These are phyloP conservation scores for Drosophila nikananu DNA, from an alignment of 1,140 invertebrate species.

Conservation along the genomic window DNA sequence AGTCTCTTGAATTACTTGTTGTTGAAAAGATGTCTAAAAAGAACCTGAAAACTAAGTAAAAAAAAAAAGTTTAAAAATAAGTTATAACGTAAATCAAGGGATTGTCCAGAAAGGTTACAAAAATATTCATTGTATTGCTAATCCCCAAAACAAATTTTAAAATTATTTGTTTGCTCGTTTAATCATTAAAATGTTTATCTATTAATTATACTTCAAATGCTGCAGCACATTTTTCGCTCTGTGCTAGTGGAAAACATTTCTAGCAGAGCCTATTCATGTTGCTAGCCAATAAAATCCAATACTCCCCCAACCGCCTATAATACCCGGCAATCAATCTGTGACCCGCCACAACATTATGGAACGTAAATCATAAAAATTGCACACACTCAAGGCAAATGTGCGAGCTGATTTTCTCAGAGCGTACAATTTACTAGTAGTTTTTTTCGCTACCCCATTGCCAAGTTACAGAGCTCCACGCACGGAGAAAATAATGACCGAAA, in stretches of 20 bases:
- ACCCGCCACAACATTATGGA: constrained; percentile 33
- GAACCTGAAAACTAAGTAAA: too few species aligned
- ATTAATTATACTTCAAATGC: not conserved
- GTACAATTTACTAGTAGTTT: constrained; percentile 23
- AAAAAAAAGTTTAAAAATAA: too few species aligned
- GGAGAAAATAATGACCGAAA: constrained; percentile 16
- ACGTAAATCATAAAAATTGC: constrained; percentile 42
- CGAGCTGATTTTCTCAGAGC: constrained; percentile 40
- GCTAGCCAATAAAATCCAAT: constrained; percentile 31
- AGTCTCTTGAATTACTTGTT: not conserved
- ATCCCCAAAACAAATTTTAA: too few species aligned
- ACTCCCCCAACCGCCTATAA: not conserved
- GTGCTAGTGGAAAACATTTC: not conserved
- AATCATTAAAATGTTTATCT: not conserved
- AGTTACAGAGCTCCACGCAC: not conserved
- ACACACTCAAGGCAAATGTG: constrained; percentile 23
- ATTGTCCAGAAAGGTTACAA: too few species aligned
- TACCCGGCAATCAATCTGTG: constrained; percentile 43
- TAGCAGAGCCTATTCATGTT: constrained; percentile 23
- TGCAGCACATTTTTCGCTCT: not conserved
- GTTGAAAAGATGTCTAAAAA: not conserved
- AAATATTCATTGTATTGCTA: too few species aligned
- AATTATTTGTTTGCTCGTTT: too few species aligned
- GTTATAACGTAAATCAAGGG: too few species aligned
- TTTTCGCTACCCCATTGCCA: constrained; percentile 4